Base-by-base conservation (phyloP, 2,888 invertebrate genomes). In the Cetonia aurata region DNA sequence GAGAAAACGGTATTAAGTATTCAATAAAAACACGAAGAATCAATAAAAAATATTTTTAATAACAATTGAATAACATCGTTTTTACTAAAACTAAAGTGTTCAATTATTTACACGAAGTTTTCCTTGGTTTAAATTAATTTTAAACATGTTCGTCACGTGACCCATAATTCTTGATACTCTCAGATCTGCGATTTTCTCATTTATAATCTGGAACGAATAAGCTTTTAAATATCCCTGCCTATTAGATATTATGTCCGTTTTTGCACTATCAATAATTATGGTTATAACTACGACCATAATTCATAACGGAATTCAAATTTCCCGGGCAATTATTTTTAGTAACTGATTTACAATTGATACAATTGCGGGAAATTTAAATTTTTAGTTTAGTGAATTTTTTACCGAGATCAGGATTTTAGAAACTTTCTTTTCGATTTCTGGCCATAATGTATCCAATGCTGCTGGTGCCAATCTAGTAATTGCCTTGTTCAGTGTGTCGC, bases 381-480 rank as follows among this genome's bases (percentile, higher is more conserved):
- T 19, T 46, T n/a, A 48, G 48, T 15, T 31, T 6, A 8, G 17
- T 59, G 19, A 62, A n/a, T n/a, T 41, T 76, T 77, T 80, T 79
- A 85, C 85, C 67, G 80, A 77, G 71, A 79, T 81, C 12, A 84
- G 75, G 77, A 83, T 81, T 72, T 79, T 75, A 50, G 83, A 80
- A 19, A 85, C 78, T 12, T 82, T 81, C 13, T 80, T 79, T 73
- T 82, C 83, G 12, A 85, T 77, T 74, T 84, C 83, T 1, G 84
- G 84, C 85, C 85, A 85, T n/a, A 85, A 74, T 60, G 82, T 82
- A 60, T 83, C 82, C 37, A 85, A 73, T 33, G 82, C 84, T 76
- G 83, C 82, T 25, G 85, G 85, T 13, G 83, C 83, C 72, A 85
- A 73, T 66, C 77, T 77, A 17, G 83, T 81, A 67, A 85, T 82